Base-by-base conservation (phyloP, 1,140 invertebrate species). In the Samia ricini region DNA sequence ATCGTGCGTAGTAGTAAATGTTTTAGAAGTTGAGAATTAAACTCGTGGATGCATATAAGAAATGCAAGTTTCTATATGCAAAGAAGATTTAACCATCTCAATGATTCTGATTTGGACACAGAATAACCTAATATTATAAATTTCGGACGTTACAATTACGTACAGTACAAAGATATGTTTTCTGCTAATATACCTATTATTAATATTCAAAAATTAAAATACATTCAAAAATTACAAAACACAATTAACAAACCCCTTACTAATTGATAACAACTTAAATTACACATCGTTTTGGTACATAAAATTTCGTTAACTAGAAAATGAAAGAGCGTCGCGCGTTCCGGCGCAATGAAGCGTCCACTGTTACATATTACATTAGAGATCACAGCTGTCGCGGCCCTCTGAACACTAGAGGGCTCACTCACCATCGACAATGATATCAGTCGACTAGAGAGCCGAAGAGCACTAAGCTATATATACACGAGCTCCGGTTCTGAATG, bases 261-360 rank as follows among this genome's bases (percentile, higher is more conserved):
- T 89, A 83, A 81, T 77, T 77, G 79, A 73, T 76, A 86, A 89
- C 85, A 88, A 89, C 82, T 85, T 85, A 81, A 80, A 79, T 76
- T 78, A 52, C 42, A 78, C 77, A 85, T 76, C 76, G 78, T 83
- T 89, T 89, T 89, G 87, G 87, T 89, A 86, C 85, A 87, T 87
- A 88, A 83, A 84, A 87, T 85, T 88, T 79, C 75, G 81, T 88
- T 88, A 89, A 86, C 84, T 87, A 88, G 74, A 84, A 86, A 86
- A 84, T 68, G 74, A 79, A 79, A 70, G 63, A 69, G 74, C 77
- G 76, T n/a, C 73, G 64, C 63, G 61, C 7, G 54, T 18, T 20
- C n/a, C 49, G 12, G 20, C 66, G 74, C 78, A 23, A 64, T 70
- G 65, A 80, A 84, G 79, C 83, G 73, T 66, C 78, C 81, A 79